A percentile compares a stretch with the other conserved stretches of the same genome.
phyloP scores from a whole-genome alignment of 2,113 vertebrate species.

The Zosterops hypoxanthus region DNA sequence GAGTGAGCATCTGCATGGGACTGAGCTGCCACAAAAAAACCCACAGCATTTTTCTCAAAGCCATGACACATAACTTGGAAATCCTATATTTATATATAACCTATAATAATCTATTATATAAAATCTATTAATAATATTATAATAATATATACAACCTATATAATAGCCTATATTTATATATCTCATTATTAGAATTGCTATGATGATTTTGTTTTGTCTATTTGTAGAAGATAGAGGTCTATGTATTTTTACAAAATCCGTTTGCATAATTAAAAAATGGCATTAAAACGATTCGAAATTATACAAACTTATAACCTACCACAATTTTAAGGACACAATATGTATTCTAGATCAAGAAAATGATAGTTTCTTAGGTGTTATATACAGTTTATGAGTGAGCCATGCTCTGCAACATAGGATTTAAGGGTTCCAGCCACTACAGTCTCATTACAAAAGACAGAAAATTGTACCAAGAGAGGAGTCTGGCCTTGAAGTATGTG shows the following conservation, averaged over 20 bases:
- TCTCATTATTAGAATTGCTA: neutral
- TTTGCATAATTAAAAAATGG: neutral
- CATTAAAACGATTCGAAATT: neutral
- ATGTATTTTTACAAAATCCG: neutral
- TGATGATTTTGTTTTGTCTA: neutral
- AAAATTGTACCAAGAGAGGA: neutral
- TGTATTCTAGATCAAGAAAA: neutral
- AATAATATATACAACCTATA: too few relatives aligned
- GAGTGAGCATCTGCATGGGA: rapidly evolving
- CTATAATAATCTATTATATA: too few relatives aligned
- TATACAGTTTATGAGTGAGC: neutral
- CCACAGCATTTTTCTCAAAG: neutral
- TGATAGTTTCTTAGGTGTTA: neutral
- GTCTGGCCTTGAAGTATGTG: neutral
- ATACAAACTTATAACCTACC: neutral
- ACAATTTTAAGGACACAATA: neutral
- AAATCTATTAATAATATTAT: too few relatives aligned
- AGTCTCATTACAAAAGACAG: neutral
- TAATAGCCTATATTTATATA: neutral
- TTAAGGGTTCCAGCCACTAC: neutral
- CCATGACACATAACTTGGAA: neutral
- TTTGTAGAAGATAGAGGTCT: neutral
- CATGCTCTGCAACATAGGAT: neutral
- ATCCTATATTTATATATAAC: neutral
- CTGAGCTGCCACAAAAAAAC: neutral